phyloP scores from a whole-genome alignment of 35 echinoderm and acorn worm genomes.

The Apostichopus japonicus region DNA sequence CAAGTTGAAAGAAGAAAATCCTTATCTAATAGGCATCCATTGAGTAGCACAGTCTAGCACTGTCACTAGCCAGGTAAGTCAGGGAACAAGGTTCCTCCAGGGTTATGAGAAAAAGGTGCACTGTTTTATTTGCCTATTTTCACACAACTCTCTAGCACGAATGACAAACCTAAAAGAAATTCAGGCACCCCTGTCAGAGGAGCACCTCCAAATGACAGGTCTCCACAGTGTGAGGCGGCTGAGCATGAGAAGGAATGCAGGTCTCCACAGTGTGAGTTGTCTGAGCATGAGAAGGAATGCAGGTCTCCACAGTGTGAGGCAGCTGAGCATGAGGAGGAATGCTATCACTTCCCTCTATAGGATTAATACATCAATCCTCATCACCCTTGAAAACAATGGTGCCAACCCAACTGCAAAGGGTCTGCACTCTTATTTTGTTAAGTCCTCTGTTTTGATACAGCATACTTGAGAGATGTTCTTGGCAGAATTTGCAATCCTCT shows the following conservation, averaged over 20 bases:
- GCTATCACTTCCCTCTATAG: slow-evolving; percentile 5
- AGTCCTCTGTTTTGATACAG: not conserved
- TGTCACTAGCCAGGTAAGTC: slow-evolving; percentile 43
- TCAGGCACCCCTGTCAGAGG: slow-evolving; percentile 15
- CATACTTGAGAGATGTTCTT: slow-evolving; percentile 27
- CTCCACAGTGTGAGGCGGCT: slow-evolving; percentile 21
- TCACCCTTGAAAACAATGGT: slow-evolving; percentile 13
- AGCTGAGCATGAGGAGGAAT: slow-evolving; percentile 48
- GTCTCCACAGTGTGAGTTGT: slow-evolving; percentile 9
- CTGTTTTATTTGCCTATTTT: slow-evolving; percentile 28
- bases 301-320: slow-evolving; percentile 5
- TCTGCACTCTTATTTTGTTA: slow-evolving; percentile 34
- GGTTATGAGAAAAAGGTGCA: slow-evolving; percentile 12
- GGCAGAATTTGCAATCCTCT: not conserved
- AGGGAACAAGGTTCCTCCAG: slow-evolving; percentile 4
- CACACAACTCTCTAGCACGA: not conserved
- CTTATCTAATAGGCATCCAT: slow-evolving; percentile 25
- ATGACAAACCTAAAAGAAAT: slow-evolving; percentile 36
- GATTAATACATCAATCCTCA: slow-evolving; percentile 14
- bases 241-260: too few relatives aligned
- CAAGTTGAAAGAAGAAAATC: not conserved
- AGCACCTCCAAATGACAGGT: not conserved
- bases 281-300: too few relatives aligned
- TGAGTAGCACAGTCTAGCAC: slow-evolving; percentile 52
- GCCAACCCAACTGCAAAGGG: slow-evolving; percentile 38